Evolutionary conservation across 2,888 invertebrate genomes (phyloP).

Genomic region (Scrobipalpa atriplicella): DNA sequence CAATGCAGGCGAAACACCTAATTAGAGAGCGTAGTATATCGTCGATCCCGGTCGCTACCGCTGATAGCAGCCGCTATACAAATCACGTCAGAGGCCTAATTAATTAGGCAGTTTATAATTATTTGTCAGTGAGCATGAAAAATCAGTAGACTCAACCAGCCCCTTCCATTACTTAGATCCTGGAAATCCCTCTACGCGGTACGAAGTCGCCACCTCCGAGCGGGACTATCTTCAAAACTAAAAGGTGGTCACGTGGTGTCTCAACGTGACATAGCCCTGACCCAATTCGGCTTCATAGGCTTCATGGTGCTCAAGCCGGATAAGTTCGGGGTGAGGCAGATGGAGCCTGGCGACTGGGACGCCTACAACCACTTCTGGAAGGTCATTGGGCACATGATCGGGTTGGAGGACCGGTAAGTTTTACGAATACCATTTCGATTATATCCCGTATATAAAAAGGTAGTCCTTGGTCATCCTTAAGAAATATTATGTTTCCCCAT

Average conservation of each 20-base stretch:
- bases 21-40: too few species aligned
- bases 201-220: constrained; percentile 85
- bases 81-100: too few species aligned
- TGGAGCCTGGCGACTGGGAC: constrained; percentile 85
- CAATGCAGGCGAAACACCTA: too few species aligned
- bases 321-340: constrained; percentile 84
- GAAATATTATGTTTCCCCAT: too few species aligned
- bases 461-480: too few species aligned
- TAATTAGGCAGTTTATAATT: too few species aligned
- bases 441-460: too few species aligned
- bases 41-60: too few species aligned
- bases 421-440: too few species aligned
- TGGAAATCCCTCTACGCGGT: constrained; percentile 87
- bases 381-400: constrained; percentile 90
- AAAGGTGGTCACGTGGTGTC: constrained; percentile 84
- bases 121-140: background rate
- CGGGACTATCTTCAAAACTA: constrained; percentile 75
- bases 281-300: constrained; percentile 95
- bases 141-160: background rate
- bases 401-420: constrained; percentile 89
- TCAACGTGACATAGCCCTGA: constrained; percentile 92
- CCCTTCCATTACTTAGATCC: constrained; percentile 67
- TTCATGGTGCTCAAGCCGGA: constrained; percentile 85
- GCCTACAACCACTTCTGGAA: constrained; percentile 93
- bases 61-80: too few species aligned